These are phyloP conservation scores for Sipha flava DNA, from an alignment of 1,140 invertebrate species.

Conservation along the genomic window DNA sequence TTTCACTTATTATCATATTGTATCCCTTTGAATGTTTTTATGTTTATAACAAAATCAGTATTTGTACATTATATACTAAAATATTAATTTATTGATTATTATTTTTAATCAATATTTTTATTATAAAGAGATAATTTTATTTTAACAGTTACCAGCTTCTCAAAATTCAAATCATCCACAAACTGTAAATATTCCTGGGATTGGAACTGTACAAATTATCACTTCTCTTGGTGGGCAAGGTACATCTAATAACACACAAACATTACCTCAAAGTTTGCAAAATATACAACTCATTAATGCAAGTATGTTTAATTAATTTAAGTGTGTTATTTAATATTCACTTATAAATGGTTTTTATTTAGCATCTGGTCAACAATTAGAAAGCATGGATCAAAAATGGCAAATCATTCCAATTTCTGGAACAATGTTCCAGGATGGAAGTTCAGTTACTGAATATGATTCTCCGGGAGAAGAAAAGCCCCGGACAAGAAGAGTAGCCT, in stretches of 20 bases:
- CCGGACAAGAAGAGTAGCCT: slow-evolving; percentile 73
- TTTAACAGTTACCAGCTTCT: not conserved
- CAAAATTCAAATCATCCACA: slow-evolving; percentile 41
- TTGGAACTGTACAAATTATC: slow-evolving; percentile 69
- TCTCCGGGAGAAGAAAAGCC: slow-evolving; percentile 45
- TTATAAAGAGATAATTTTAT: too few relatives aligned
- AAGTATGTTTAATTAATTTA: not conserved
- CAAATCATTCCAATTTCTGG: slow-evolving; percentile 14
- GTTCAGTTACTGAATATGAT: slow-evolving; percentile 34
- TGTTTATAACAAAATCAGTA: too few relatives aligned
- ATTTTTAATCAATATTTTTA: too few relatives aligned
- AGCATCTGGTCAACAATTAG: slow-evolving; percentile 23
- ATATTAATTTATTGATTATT: too few relatives aligned
- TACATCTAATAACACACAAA: slow-evolving; percentile 38
- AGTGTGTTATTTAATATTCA: not conserved
- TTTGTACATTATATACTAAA: too few relatives aligned
- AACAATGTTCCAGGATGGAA: not conserved
- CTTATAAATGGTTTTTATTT: not conserved
- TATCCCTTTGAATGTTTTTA: too few relatives aligned
- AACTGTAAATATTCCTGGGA: slow-evolving; percentile 59
- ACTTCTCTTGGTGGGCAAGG: slow-evolving; percentile 44
- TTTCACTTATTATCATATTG: too few relatives aligned
- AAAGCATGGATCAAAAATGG: slow-evolving; percentile 7
- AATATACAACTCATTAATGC: slow-evolving; percentile 34
- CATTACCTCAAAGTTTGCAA: slow-evolving; percentile 41